Conservation (phyloP, 2,888 invertebrate genomes). For the Meteorus colon region DNA sequence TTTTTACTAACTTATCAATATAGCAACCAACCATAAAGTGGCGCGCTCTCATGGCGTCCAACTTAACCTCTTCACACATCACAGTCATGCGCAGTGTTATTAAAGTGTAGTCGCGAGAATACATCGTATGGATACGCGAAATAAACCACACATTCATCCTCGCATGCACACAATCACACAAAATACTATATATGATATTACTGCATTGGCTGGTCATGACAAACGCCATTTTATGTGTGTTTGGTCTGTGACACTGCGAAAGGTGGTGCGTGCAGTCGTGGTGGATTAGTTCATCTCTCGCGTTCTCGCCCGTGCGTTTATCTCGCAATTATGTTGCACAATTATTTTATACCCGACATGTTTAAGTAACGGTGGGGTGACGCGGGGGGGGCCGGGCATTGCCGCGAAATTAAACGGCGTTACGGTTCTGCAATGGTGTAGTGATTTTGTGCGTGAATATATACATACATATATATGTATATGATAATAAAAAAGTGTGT, state of each 20-base stretch:
- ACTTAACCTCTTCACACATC: no score
- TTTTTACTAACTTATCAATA: no score
- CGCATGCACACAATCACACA: no score
- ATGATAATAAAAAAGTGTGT: conserved; percentile 13
- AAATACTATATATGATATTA: not conserved
- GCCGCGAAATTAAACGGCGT: conserved; percentile 39
- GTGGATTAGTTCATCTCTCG: conserved; percentile 27
- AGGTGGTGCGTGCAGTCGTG: conserved; percentile 34
- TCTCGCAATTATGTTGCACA: conserved; percentile 65
- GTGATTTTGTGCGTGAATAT: conserved; percentile 40
- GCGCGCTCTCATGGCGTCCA: no score
- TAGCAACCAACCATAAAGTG: no score
- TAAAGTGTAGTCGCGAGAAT: no score
- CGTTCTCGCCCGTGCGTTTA: conserved; percentile 52
- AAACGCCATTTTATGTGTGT: conserved; percentile 72
- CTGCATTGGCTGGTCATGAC: conserved; percentile 37
- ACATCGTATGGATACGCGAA: no score
- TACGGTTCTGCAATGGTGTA: conserved; percentile 29
- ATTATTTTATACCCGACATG: conserved; percentile 66
- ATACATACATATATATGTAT: conserved; percentile 24
- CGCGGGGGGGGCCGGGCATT: conserved; percentile 42
- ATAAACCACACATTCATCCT: not conserved
- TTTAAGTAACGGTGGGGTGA: conserved; percentile 62
- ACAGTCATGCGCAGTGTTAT: no score
- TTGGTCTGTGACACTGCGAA: conserved; percentile 65